These are phyloP conservation scores for Cichlasoma orientale DNA, from an alignment of 2,797 vertebrate genomes.

Conservation along the genomic window DNA sequence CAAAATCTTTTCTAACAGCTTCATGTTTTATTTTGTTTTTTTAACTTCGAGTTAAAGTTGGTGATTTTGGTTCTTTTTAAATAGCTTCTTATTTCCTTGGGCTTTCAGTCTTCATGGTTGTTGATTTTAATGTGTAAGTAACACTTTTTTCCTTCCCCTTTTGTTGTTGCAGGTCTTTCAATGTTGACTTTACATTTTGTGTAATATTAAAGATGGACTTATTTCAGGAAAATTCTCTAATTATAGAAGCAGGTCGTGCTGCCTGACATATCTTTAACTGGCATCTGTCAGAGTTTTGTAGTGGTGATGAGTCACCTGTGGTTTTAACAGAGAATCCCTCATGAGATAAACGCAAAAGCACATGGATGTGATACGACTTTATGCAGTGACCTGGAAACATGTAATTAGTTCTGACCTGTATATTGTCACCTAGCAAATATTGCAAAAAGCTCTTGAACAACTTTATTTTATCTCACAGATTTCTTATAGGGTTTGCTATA, in stretches of 20 bases:
- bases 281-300: conserved; percentile 3
- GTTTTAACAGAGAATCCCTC: neutral
- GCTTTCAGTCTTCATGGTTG: neutral
- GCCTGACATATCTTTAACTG: conserved; percentile 26
- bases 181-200: neutral
- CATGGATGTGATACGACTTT: neutral
- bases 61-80: neutral
- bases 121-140: neutral
- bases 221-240: neutral
- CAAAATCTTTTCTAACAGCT: neutral
- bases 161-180: neutral
- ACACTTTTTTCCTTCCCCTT: neutral
- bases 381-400: neutral
- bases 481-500: neutral
- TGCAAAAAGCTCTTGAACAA: neutral
- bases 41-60: neutral
- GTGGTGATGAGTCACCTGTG: neutral
- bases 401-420: neutral
- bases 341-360: neutral
- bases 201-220: neutral
- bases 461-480: neutral
- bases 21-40: neutral
- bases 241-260: conserved; percentile 5
- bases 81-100: neutral
- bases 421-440: neutral